Percentiles rank a stretch among this genome's conserved stretches.
phyloP scores from a whole-genome alignment of 1,140 invertebrate species.

The Hycleus phaleratus region DNA sequence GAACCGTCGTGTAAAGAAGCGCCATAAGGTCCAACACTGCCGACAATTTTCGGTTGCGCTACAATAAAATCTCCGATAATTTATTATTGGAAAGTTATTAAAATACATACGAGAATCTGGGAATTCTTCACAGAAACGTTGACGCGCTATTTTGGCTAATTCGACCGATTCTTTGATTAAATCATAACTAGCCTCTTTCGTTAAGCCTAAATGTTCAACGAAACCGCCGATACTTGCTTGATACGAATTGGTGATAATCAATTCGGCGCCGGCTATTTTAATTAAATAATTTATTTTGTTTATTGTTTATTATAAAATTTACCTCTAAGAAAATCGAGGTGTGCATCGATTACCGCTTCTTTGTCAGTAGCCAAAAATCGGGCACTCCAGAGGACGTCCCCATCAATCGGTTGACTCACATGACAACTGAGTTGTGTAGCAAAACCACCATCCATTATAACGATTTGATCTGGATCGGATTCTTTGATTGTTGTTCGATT shows the following conservation, averaged over 20 bases:
- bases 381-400: slow-evolving; percentile 75
- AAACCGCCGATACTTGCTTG: slow-evolving; percentile 79
- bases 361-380: slow-evolving; percentile 64
- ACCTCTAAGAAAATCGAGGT: slow-evolving; percentile 67
- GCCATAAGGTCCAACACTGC: slow-evolving; percentile 86
- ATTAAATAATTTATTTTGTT: neutral
- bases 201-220: slow-evolving; percentile 57
- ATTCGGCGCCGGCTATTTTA: slow-evolving; percentile 65
- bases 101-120: slow-evolving; percentile 23
- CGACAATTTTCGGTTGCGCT: slow-evolving; percentile 56
- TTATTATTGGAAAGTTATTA: neutral
- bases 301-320: slow-evolving; percentile 26
- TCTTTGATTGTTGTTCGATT: neutral
- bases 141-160: slow-evolving; percentile 56
- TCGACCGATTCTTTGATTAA: slow-evolving; percentile 63
- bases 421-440: slow-evolving; percentile 66
- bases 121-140: slow-evolving; percentile 50
- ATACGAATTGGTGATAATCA: slow-evolving; percentile 82
- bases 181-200: slow-evolving; percentile 52
- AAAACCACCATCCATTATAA: slow-evolving; percentile 71
- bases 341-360: slow-evolving; percentile 62
- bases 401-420: slow-evolving; percentile 58
- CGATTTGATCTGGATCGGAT: slow-evolving; percentile 29
- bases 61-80: neutral
- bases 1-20: slow-evolving; percentile 80